Base-by-base conservation (phyloP, 2,888 invertebrate species). In the Merodon equestris region DNA sequence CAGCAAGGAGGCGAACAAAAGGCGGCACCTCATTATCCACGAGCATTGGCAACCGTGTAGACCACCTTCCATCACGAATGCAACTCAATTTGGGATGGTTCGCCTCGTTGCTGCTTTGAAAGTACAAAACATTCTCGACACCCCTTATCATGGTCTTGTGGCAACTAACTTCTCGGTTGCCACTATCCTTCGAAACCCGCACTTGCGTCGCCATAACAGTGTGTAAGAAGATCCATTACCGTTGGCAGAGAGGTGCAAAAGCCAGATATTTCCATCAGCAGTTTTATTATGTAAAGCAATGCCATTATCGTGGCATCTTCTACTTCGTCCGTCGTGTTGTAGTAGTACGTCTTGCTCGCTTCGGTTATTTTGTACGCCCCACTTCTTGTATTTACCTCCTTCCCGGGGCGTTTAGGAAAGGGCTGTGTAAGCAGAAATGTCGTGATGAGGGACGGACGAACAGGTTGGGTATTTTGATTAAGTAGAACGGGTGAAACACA, bases 201-300 rank as follows among this genome's bases (percentile, higher is more conserved):
- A 27, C 27, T n/a, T n/a, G n/a, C 27, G 7, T 27, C 27, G n/a
- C n/a, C 13, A 1, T 18, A 47, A 44, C 34, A 54, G 36, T 42
- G 40, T 61, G 60, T 34, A 60, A 40, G 40, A 54, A 19, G 45
- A 57, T 38, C 50, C 72, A 77, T 61, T 67, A 56, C 66, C 45
- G 47, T 66, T 66, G 72, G 60, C 48, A 61, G 67, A 36, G 66
- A 77, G 72, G 76, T 77, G 66, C 72, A 72, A 77, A 77, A 67
- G 76, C 57, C 61, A 77, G 67, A 77, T 67, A 61, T 50, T 77
- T 72, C 50, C 66, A 76, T 76, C 76, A 77, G 72, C 76, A 72
- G 48, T 51, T 76, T 64, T 75, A 48, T 70, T 42, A 64, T 72
- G 66, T 72, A 57, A 50, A 76, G 76, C 66, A 72, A 67, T 77